Percentiles rank a stretch among this genome's conserved stretches.
Conservation (phyloP, 2,797 vertebrate species). For the Sciurus vulgaris region DNA sequence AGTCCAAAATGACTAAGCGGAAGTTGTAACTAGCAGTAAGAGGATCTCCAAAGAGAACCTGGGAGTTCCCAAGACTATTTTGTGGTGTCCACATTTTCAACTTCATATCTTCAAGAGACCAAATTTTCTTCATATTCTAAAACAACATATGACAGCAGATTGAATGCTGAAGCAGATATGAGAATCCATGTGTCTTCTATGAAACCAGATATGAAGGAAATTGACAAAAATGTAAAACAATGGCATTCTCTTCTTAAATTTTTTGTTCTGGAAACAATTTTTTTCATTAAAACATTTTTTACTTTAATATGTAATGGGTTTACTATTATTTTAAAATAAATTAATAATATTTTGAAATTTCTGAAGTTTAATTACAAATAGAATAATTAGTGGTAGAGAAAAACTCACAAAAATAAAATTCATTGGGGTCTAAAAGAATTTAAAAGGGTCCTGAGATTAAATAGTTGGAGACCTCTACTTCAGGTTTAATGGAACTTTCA, state of each 20-base stretch:
- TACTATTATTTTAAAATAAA: background rate
- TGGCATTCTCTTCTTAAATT: background rate
- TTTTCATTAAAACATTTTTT: slow-evolving; percentile 6
- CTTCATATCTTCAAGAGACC: background rate
- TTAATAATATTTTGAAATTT: background rate
- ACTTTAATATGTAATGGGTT: background rate
- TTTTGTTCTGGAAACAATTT: background rate
- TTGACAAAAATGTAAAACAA: background rate
- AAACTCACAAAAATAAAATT: background rate
- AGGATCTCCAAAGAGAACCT: background rate
- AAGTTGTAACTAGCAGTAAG: background rate
- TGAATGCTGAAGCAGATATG: background rate
- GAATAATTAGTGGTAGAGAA: background rate
- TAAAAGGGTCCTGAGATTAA: background rate
- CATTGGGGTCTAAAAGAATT: background rate
- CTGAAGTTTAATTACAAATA: background rate
- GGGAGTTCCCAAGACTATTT: background rate
- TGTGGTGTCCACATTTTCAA: background rate
- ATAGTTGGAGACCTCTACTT: background rate
- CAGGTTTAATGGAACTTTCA: background rate
- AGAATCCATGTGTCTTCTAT: background rate
- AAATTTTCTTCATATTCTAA: background rate
- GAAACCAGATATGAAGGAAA: background rate
- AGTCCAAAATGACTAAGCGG: background rate
- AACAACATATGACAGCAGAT: background rate